Evolutionary conservation across 2,888 invertebrate genomes (phyloP), one percentile per base, ranked within the genome.

Genomic region (Scaptomyza flava): DNA sequence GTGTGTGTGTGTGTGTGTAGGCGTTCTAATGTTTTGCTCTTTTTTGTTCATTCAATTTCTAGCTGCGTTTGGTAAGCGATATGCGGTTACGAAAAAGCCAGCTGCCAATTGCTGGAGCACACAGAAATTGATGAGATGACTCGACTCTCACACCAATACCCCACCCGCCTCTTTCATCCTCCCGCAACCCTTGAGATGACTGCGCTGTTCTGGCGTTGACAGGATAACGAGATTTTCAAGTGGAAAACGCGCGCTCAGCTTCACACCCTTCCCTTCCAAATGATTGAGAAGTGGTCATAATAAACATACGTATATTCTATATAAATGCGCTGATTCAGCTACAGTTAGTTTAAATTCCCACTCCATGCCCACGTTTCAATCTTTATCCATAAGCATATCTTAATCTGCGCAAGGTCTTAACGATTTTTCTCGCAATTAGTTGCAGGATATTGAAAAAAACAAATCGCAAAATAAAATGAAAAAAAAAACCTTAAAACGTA

Each of bases 151-250:
- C 27, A 27, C 27, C 27, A 20, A 38, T 23, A 14, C 41, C 12
- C 6, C 46, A 2, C 31, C 11, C 14, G 27, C 23, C 11, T 1
- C 34, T 36, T n/a, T 11, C 33, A 1, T 20, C 50, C 14, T 14
- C 33, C 34, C 34, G 23, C 50, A 23, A 51, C 50, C 41, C 34
- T 6, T 50, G 41, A 17, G 47, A 72, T 81, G 83, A 84, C 86
- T 82, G 77, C 9, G 60, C 85, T 77, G 48, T 68, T 77, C 79
- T 82, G 79, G 75, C 68, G 81, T 69, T 89, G 90, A 90, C 90
- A 90, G 90, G 79, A 88, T 90, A 90, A 90, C 89, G 90, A 90
- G 90, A 90, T 90, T 89, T 83, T 90, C 81, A 87, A 90, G 90
- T 90, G 90, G 79, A 56, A 41, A 41, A 41, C 41, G 17, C 74